phyloP scores from a whole-genome alignment of 2,888 invertebrate genomes.

The Aleiodes alternator region DNA sequence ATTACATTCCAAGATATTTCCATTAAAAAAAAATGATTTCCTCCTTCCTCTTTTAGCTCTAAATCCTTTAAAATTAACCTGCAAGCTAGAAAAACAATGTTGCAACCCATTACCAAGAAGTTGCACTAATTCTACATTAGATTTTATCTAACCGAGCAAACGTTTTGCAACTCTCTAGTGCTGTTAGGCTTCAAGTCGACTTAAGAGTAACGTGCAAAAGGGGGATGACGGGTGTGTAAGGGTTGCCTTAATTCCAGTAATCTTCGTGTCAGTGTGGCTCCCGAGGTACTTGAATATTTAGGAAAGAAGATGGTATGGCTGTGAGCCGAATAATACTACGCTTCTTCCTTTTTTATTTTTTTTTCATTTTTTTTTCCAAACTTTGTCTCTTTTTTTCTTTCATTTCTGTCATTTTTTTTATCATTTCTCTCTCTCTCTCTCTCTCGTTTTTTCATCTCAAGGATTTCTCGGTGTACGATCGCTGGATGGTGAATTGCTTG shows the following conservation, averaged over 20 bases:
- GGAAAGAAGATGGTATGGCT: slow-evolving; percentile 35
- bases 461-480: slow-evolving; percentile 2
- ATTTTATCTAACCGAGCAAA: slow-evolving; percentile 37
- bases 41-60: no score
- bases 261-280: slow-evolving; percentile 72
- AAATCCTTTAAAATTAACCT: background rate
- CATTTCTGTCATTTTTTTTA: no score
- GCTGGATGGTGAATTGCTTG: no score
- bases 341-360: no score
- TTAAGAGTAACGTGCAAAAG: slow-evolving; percentile 45
- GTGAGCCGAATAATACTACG: slow-evolving; percentile 48
- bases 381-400: no score
- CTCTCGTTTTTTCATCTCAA: slow-evolving; percentile 13
- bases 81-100: background rate
- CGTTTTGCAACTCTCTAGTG: slow-evolving; percentile 30
- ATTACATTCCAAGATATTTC: no score
- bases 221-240: slow-evolving; percentile 51
- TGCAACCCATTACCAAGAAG: background rate
- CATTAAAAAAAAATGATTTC: no score
- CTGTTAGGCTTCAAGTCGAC: slow-evolving; percentile 45
- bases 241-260: slow-evolving; percentile 72
- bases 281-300: slow-evolving; percentile 56
- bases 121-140: background rate
- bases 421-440: background rate
- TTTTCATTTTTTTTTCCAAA: no score